Conservation (phyloP, 2,797 vertebrate species). For the Neosilurus mollespiculum region DNA sequence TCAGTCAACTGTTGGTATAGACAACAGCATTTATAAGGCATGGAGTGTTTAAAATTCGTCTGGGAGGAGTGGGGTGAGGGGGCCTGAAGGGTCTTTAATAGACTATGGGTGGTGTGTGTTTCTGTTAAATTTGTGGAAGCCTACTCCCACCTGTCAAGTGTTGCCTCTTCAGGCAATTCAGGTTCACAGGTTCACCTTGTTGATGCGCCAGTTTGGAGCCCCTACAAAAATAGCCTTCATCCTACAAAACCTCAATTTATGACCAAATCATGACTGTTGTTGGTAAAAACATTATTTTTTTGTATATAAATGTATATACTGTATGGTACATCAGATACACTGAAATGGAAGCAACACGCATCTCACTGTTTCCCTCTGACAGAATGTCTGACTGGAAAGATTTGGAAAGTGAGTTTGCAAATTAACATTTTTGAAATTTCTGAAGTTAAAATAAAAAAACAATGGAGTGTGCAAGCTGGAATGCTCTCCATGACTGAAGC, state of each 20-base stretch:
- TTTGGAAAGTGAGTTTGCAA: background rate
- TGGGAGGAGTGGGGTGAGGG: background rate
- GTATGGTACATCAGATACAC: background rate
- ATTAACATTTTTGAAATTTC: background rate
- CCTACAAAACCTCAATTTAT: background rate
- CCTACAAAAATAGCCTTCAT: no score
- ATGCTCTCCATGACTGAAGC: conserved; percentile 15
- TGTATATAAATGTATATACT: background rate
- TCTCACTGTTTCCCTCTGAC: conserved; percentile 7
- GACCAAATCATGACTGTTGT: background rate
- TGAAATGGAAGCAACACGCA: background rate
- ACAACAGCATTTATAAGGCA: conserved; percentile 14
- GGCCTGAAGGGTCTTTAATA: conserved; percentile 49
- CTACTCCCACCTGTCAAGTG: no score
- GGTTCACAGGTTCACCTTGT: no score
- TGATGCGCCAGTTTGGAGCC: no score
- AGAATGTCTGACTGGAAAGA: background rate
- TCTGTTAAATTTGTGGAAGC: background rate
- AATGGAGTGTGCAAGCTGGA: conserved; percentile 7
- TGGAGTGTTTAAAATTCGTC: conserved; percentile 13
- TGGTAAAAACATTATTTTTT: background rate
- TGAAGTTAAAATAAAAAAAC: background rate
- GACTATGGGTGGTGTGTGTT: conserved; percentile 65
- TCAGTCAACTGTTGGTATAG: conserved; percentile 46
- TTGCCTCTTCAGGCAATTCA: no score